Base-by-base conservation (phyloP, 1,140 invertebrate genomes). In the Tenebrio molitor region DNA sequence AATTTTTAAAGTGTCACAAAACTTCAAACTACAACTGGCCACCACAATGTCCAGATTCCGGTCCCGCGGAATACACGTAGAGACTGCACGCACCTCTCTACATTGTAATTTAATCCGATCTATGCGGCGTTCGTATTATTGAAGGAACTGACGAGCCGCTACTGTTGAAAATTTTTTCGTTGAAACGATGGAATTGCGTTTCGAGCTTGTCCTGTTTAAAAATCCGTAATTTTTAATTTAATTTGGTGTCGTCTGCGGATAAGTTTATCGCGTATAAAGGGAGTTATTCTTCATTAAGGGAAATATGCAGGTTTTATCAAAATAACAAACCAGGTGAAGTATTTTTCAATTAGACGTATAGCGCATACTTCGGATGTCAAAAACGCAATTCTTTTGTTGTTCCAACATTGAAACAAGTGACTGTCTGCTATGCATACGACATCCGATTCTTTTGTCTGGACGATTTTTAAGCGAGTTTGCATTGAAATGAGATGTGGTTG, bases 401-500 rank as follows among this genome's bases (percentile, higher is more conserved):
- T 42, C 15, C 53, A 69, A 68, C 65, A 69, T 73, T 41, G 64
- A 72, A 72, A 72, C 71, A 68, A 72, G 46, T 71, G 69, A 42
- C 70, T 71, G 69, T 66, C 71, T 73, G 53, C 64, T 69, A 73
- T 73, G 63, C 65, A 69, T 73, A 73, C 46, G 65, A 73, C 71
- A 75, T 75, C 72, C 74, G 69, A 77, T 77, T 75, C 76, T 77
- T 77, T 77, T 77, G 76, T 77, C 72, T 77, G 74, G 50, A 19
- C 50, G 74, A 73, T 75, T 77, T 75, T 77, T 77, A 74, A 74
- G 70, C 66, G 42, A 72, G 71, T 72, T 74, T 74, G 73, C 73
- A 78, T 78, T 74, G 71, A 78, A 78, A 77, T 76, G 74, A 75
- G 77, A 73, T 74, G 74, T 74, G 77, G 73, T 74, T 77, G 77